Conservation (phyloP, 1,140 invertebrate genomes). For the Drosophila novamexicana region DNA sequence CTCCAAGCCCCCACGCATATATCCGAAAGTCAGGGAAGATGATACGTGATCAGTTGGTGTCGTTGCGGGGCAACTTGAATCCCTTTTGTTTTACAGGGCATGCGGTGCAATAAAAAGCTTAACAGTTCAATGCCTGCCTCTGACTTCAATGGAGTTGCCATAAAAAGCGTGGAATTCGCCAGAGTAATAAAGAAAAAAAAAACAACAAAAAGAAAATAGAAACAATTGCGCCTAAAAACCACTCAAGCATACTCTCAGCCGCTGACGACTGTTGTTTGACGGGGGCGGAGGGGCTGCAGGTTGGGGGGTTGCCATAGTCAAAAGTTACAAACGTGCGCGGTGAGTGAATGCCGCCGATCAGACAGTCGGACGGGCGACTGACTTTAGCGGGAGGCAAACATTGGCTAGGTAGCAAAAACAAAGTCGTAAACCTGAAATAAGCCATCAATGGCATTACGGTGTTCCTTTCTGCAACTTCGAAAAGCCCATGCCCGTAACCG, state of each 20-base stretch:
- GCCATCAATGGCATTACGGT: slow-evolving; percentile 80
- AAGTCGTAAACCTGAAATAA: slow-evolving; percentile 83
- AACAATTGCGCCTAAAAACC: slow-evolving; percentile 81
- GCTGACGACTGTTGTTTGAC: neutral
- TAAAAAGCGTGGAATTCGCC: slow-evolving; percentile 74
- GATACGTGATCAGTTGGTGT: neutral
- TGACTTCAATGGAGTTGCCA: slow-evolving; percentile 75
- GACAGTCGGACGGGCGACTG: neutral
- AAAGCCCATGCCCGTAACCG: neutral
- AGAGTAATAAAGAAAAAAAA: slow-evolving; percentile 64
- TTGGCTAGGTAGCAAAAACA: slow-evolving; percentile 79
- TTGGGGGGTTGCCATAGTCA: slow-evolving; percentile 56
- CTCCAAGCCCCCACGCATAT: neutral
- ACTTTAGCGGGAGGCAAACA: slow-evolving; percentile 29
- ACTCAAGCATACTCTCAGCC: slow-evolving; percentile 69
- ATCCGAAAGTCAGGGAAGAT: neutral
- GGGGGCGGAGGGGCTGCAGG: neutral
- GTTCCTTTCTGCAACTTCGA: slow-evolving; percentile 56
- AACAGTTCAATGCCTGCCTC: slow-evolving; percentile 71
- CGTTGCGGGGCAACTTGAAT: slow-evolving; percentile 42
- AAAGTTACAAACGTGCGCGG: slow-evolving; percentile 72
- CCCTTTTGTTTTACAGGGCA: slow-evolving; percentile 44
- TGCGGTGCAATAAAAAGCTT: slow-evolving; percentile 52
- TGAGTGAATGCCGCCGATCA: slow-evolving; percentile 68
- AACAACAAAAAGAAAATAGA: slow-evolving; percentile 49